These are phyloP conservation scores for Aspidoscelis tigris DNA, from an alignment of 2,113 vertebrate species.

Conservation along the genomic window DNA sequence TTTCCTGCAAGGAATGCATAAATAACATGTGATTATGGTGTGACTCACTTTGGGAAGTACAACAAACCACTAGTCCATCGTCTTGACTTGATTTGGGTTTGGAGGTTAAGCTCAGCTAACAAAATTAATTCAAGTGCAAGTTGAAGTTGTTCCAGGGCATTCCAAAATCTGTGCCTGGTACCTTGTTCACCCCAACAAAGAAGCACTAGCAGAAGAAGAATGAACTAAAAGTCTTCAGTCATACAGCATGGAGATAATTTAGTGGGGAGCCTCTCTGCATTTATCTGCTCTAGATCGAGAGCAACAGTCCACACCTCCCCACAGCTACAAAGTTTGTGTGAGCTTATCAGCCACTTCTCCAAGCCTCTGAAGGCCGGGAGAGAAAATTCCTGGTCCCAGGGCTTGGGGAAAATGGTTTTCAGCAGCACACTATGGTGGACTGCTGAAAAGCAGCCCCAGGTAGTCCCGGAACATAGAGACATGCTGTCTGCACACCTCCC, in stretches of 20 bases:
- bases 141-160: slow-evolving; percentile 58
- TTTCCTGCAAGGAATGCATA: background rate
- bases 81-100: background rate
- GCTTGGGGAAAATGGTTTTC: no score
- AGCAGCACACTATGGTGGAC: no score
- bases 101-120: slow-evolving; percentile 14
- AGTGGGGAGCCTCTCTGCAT: slow-evolving; percentile 45
- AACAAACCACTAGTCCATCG: background rate
- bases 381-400: no score
- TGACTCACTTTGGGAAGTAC: background rate
- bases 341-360: no score
- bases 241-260: slow-evolving; percentile 75
- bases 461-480: no score
- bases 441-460: no score
- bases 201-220: slow-evolving; percentile 73
- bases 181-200: slow-evolving; percentile 67
- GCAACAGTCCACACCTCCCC: no score
- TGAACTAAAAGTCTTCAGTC: slow-evolving; percentile 68
- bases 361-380: no score
- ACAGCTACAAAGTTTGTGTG: no score
- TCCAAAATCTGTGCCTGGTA: slow-evolving; percentile 62
- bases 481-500: no score
- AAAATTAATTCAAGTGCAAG: slow-evolving; percentile 41
- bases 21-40: fast-evolving
- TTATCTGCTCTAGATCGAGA: no score